Evolutionary conservation across 2,113 vertebrate genomes (phyloP).

Genomic region (Synodontis membranacea): DNA sequence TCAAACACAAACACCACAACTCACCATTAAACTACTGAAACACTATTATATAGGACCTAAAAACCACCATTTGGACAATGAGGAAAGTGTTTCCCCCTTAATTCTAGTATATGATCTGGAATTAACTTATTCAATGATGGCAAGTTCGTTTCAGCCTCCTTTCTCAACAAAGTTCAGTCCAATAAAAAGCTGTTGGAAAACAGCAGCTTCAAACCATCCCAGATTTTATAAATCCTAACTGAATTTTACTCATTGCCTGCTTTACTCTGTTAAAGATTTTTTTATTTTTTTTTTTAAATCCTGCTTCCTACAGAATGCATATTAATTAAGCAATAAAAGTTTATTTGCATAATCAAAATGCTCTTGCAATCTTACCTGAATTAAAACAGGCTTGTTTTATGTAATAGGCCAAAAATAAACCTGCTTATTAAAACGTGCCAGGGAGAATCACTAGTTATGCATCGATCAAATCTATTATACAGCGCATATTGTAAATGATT

Average conservation of each 20-base stretch:
- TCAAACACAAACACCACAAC: not conserved
- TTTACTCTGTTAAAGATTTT: constrained; percentile 1
- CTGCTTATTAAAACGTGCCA: not conserved
- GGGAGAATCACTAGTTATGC: not conserved
- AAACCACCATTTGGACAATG: not conserved
- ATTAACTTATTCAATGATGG: not conserved
- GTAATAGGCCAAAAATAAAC: not conserved
- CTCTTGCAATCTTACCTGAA: not conserved
- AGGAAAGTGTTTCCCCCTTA: no score
- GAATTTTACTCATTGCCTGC: not conserved
- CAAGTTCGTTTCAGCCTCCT: not conserved
- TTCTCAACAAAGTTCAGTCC: not conserved
- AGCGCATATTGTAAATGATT: not conserved
- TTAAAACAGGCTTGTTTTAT: not conserved
- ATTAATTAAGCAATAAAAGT: constrained; percentile 20
- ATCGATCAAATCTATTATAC: not conserved
- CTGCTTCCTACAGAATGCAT: not conserved
- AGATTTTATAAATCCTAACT: not conserved
- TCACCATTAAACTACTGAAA: not conserved
- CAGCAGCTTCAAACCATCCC: not conserved
- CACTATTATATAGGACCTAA: not conserved
- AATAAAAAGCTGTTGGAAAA: not conserved
- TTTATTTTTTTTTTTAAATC: constrained; percentile 30
- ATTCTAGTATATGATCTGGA: not conserved
- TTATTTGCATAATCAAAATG: constrained; percentile 27